Conservation (phyloP, 2,888 invertebrate species). For the Steinernema carpocapsae region DNA sequence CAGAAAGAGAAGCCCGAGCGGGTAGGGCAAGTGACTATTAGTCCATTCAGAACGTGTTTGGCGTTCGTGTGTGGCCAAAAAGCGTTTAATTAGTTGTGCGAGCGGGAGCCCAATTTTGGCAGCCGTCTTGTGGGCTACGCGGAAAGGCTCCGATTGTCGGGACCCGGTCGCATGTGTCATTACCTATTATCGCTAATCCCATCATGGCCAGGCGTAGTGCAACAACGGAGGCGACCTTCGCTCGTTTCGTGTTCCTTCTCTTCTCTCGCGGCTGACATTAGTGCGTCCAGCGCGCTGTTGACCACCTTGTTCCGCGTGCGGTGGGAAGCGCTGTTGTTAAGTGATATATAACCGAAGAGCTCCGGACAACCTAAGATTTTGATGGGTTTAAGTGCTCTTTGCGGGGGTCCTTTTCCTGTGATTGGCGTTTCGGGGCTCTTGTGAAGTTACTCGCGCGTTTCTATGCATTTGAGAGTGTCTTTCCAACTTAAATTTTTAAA, state of each 20-base stretch:
- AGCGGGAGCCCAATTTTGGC: background rate
- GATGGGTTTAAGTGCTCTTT: no score
- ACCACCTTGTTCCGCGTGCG: conserved; percentile 26
- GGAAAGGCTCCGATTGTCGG: background rate
- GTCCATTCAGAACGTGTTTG: background rate
- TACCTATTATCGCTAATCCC: conserved; percentile 22
- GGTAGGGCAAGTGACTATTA: conserved; percentile 11
- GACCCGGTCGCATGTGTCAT: background rate
- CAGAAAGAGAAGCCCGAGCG: background rate
- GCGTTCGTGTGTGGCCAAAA: background rate
- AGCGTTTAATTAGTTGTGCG: conserved; percentile 20
- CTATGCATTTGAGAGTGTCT: no score
- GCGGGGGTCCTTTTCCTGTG: no score
- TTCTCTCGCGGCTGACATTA: background rate
- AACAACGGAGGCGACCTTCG: background rate
- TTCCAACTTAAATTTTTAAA: background rate
- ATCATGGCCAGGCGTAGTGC: background rate
- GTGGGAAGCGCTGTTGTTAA: background rate
- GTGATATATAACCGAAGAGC: conserved; percentile 24
- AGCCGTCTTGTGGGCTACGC: background rate
- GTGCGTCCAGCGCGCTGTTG: background rate
- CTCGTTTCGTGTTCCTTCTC: background rate
- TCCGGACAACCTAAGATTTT: no score
- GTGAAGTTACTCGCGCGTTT: no score
- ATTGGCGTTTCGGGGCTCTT: no score